Conservation (phyloP, 2,113 vertebrate species). For the Haplochromis burtoni region DNA sequence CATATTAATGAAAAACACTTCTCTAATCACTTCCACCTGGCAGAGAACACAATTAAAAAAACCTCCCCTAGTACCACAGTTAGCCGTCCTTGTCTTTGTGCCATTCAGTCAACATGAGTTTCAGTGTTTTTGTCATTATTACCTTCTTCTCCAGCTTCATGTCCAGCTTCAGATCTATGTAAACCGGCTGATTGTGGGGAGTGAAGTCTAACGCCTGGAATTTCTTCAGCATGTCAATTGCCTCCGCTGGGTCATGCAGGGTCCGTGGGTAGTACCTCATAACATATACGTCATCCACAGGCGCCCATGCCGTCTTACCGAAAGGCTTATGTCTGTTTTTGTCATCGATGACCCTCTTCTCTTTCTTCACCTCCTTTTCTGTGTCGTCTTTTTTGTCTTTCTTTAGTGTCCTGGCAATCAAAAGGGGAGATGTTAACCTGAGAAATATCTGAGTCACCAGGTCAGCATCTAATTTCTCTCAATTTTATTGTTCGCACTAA, state of each 20-base stretch:
- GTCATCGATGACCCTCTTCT: slow-evolving; percentile 44
- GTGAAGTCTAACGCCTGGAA: slow-evolving; percentile 85
- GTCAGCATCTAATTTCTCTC: background rate
- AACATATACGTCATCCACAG: slow-evolving; percentile 83
- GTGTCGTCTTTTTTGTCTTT: slow-evolving; percentile 39
- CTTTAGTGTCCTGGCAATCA: slow-evolving; percentile 36
- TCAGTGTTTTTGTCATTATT: background rate
- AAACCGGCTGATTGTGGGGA: slow-evolving; percentile 71
- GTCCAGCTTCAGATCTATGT: slow-evolving; percentile 77
- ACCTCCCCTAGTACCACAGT: accelerated
- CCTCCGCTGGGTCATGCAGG: slow-evolving; percentile 47
- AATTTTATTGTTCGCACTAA: background rate
- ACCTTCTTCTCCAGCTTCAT: slow-evolving; percentile 91
- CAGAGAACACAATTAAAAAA: background rate
- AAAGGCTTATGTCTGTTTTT: slow-evolving; percentile 61
- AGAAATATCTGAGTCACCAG: background rate
- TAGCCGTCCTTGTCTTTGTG: background rate
- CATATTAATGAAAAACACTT: background rate
- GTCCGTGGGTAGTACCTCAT: slow-evolving; percentile 70
- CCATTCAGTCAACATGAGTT: background rate
- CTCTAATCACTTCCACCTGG: background rate
- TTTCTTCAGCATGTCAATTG: slow-evolving; percentile 80
- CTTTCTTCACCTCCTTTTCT: slow-evolving; percentile 46
- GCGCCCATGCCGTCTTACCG: slow-evolving; percentile 63
- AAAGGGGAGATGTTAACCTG: background rate